Conservation (phyloP, 2,113 vertebrate genomes). For the Carassius carassius region DNA sequence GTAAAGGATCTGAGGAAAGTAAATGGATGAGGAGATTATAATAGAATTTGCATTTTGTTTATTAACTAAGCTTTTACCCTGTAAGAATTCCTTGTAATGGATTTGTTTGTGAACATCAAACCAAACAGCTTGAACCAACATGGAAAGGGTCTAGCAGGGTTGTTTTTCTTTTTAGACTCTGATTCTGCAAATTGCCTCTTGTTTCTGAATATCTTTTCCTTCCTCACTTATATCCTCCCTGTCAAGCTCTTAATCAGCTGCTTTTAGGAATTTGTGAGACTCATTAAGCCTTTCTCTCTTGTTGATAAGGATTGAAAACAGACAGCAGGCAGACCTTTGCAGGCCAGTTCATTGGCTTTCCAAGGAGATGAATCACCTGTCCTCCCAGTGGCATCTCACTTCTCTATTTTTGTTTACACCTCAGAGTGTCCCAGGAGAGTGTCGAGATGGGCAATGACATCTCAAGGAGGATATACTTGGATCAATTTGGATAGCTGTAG, state of each 20-base stretch:
- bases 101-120: background rate
- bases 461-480: background rate
- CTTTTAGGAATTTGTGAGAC: slow-evolving; percentile 45
- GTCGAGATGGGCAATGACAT: slow-evolving; percentile 10
- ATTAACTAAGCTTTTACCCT: background rate
- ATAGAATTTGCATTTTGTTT: background rate
- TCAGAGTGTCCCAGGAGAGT: slow-evolving; percentile 61
- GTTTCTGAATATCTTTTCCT: background rate
- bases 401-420: slow-evolving; percentile 57
- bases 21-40: background rate
- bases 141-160: background rate
- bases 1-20: background rate
- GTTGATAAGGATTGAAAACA: slow-evolving; percentile 68
- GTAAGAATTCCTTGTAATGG: background rate
- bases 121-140: background rate
- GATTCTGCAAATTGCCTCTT: background rate
- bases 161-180: background rate
- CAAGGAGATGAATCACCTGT: slow-evolving; percentile 63
- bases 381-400: slow-evolving; percentile 54
- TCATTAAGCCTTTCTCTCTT: slow-evolving; percentile 43
- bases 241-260: slow-evolving; percentile 50
- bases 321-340: slow-evolving; percentile 61
- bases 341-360: slow-evolving; percentile 61
- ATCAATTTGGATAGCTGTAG: background rate
- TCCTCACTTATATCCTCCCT: background rate